Evolutionary conservation across 2,113 vertebrate species (phyloP).

Genomic region (Alexandromys fortis): DNA sequence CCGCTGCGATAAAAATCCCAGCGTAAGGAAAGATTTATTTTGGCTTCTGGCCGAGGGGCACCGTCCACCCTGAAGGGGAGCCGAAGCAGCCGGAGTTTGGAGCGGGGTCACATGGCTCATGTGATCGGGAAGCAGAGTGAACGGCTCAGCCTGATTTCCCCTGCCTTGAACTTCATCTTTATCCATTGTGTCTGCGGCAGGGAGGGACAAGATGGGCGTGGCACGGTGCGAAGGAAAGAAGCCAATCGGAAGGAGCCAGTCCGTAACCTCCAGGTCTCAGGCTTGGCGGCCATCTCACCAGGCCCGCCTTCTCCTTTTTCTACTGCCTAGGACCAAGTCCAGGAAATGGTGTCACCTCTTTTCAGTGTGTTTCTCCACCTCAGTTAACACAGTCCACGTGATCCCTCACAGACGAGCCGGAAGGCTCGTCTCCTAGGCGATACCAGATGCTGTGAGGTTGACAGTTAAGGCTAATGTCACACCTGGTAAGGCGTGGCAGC

Average conservation of each 20-base stretch:
- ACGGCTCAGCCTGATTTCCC: not conserved
- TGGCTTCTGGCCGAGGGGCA: not conserved
- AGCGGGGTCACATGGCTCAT: rapidly evolving
- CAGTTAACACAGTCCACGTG: not conserved
- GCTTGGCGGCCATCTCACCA: not conserved
- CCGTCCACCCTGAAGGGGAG: not conserved
- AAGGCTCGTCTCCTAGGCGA: not conserved
- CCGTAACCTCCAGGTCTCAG: not conserved
- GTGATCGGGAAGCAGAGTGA: not conserved
- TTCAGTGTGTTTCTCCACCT: not conserved
- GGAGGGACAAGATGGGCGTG: not conserved
- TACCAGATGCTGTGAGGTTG: not conserved
- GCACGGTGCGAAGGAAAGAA: not conserved
- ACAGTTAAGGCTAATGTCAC: not conserved
- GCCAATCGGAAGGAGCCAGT: not conserved
- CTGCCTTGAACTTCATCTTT: not conserved
- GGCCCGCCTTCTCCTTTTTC: not conserved
- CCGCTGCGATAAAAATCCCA: not conserved
- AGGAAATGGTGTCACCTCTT: not conserved
- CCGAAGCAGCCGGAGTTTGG: no score
- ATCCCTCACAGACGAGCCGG: not conserved
- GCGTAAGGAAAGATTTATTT: not conserved
- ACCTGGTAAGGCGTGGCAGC: not conserved
- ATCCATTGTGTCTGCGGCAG: no score
- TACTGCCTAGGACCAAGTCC: not conserved